Evolutionary conservation across 2,797 vertebrate genomes (phyloP).

Genomic region (Triplophysa bombifrons): DNA sequence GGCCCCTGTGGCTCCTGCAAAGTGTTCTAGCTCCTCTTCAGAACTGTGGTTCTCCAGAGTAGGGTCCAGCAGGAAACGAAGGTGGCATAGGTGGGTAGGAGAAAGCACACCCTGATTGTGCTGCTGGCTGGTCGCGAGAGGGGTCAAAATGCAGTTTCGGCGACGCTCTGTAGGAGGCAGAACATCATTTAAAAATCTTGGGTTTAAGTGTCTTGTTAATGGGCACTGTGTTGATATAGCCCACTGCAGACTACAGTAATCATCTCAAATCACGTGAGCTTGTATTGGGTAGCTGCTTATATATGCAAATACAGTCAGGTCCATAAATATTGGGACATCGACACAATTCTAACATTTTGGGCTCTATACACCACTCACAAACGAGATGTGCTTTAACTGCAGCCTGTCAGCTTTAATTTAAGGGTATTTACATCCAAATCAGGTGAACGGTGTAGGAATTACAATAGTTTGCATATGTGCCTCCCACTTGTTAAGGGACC

Average conservation of each 20-base stretch:
- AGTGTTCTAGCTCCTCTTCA: conserved; percentile 89
- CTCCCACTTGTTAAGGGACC: no score
- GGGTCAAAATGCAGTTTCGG: conserved; percentile 84
- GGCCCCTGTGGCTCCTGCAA: conserved; percentile 72
- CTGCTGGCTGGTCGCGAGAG: conserved; percentile 87
- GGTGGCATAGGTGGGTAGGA: conserved; percentile 77
- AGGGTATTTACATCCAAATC: conserved; percentile 57
- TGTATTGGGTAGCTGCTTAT: no score
- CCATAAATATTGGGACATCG: no score
- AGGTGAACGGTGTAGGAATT: conserved; percentile 60
- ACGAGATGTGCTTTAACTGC: no score
- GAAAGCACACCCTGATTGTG: conserved; percentile 87
- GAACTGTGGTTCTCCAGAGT: conserved; percentile 88
- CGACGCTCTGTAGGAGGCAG: conserved; percentile 77
- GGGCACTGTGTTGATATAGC: no score
- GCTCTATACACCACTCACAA: no score
- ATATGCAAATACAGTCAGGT: no score
- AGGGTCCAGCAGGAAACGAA: conserved; percentile 84
- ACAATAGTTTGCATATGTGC: conserved; percentile 36
- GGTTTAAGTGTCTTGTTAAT: no score
- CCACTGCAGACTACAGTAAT: no score
- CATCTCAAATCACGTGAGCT: no score
- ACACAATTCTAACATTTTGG: no score
- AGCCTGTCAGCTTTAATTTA: conserved; percentile 23
- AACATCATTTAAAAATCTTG: neutral